phyloP scores from a whole-genome alignment of 2,888 invertebrate species.

The Liodrosophila aerea region DNA sequence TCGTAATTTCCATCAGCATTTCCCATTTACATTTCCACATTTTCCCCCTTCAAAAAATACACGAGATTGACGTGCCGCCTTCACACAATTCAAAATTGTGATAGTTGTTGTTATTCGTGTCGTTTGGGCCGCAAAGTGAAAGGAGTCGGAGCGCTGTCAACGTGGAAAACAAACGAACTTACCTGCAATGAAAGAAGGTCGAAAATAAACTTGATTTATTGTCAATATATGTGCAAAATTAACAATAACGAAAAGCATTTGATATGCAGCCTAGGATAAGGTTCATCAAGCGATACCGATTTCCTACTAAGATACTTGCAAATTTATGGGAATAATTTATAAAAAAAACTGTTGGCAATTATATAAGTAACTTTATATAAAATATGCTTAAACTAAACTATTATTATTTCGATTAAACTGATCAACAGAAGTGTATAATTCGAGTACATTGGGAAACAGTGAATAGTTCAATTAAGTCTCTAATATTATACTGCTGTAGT shows the following conservation, averaged over 20 bases:
- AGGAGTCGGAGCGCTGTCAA: conserved; percentile 49
- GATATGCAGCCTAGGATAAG: conserved; percentile 40
- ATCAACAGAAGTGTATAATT: too few relatives aligned
- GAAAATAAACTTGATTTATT: conserved; percentile 68
- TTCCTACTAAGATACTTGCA: too few relatives aligned
- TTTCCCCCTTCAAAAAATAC: conserved; percentile 20
- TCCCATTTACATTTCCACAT: conserved; percentile 22
- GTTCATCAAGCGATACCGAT: conserved; percentile 41
- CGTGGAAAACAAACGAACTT: conserved; percentile 54
- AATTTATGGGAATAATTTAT: too few relatives aligned
- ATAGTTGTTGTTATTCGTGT: conserved; percentile 33
- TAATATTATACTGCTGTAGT: too few relatives aligned
- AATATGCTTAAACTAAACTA: too few relatives aligned
- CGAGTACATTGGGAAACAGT: too few relatives aligned
- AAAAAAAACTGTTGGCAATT: too few relatives aligned
- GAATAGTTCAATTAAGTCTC: too few relatives aligned
- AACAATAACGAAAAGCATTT: conserved; percentile 20
- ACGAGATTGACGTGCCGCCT: conserved; percentile 72
- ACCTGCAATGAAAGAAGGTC: conserved; percentile 55
- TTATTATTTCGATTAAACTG: too few relatives aligned
- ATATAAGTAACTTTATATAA: too few relatives aligned
- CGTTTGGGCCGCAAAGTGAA: conserved; percentile 58
- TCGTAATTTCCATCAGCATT: conserved; percentile 65
- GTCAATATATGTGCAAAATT: conserved; percentile 47
- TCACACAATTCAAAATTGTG: conserved; percentile 74